Evolutionary conservation across 1,140 invertebrate genomes (phyloP).

Genomic region (Paralvinella palmiformis): DNA sequence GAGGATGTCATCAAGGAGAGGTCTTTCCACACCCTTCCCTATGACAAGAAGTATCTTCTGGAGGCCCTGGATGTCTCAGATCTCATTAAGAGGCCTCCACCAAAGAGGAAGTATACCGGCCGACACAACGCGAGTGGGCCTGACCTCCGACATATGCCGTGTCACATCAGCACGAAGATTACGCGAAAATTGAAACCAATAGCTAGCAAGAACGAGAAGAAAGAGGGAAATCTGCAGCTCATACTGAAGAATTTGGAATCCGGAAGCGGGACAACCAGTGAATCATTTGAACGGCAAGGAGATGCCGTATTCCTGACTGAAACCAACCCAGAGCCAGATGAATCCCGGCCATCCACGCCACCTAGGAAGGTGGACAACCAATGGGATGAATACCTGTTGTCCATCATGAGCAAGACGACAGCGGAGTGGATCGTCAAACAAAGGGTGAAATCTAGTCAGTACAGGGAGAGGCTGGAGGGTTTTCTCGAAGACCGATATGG

Average conservation of each 20-base stretch:
- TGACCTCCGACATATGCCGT: conserved; percentile 36
- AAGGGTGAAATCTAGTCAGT: neutral
- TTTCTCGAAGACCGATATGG: neutral
- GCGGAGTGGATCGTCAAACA: conserved; percentile 38
- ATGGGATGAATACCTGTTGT: conserved; percentile 43
- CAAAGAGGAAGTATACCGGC: conserved; percentile 26
- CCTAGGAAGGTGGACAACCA: conserved; percentile 9
- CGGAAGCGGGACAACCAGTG: too few species aligned
- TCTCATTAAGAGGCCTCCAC: conserved; percentile 24
- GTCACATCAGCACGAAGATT: conserved; percentile 30
- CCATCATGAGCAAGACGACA: conserved; percentile 33
- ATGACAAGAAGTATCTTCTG: conserved; percentile 41
- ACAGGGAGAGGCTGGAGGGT: neutral
- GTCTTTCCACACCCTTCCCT: conserved; percentile 42
- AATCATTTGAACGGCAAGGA: too few species aligned
- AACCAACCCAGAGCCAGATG: neutral
- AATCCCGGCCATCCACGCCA: too few species aligned
- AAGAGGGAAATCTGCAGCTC: conserved; percentile 31
- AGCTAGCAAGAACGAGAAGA: conserved; percentile 31
- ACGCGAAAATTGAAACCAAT: conserved; percentile 30
- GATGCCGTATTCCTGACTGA: conserved; percentile 1
- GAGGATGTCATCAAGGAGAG: conserved; percentile 44
- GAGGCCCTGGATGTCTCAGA: conserved; percentile 30
- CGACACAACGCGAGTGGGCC: conserved; percentile 33
- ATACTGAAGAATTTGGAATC: too few species aligned